Evolutionary conservation across 1,140 invertebrate genomes (phyloP).

Genomic region (Dryas iulia): DNA sequence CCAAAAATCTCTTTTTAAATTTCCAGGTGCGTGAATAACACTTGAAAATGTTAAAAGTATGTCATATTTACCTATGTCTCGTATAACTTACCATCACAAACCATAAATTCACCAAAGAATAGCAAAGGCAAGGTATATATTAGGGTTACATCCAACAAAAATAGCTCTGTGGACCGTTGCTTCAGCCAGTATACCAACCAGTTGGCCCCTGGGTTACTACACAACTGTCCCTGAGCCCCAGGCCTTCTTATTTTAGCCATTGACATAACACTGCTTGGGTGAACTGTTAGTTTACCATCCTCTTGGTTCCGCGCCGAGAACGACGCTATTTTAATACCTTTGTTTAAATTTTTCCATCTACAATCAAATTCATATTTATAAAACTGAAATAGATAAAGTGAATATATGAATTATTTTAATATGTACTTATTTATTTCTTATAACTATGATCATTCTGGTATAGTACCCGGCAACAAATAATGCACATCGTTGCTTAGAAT

Average conservation of each 20-base stretch:
- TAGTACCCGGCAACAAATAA: no score
- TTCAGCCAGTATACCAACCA: conserved; percentile 76
- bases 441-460: no score
- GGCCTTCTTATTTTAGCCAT: not conserved
- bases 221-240: conserved; percentile 2
- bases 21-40: no score
- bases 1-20: no score
- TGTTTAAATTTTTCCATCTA: conserved; percentile 49
- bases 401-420: not conserved
- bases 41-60: no score
- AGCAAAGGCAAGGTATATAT: conserved; percentile 71
- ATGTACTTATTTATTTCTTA: not conserved
- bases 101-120: conserved; percentile 72
- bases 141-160: conserved; percentile 65
- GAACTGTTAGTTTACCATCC: conserved; percentile 56
- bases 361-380: conserved; percentile 6
- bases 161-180: conserved; percentile 59
- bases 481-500: no score
- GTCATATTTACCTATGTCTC: no score
- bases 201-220: conserved; percentile 52
- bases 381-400: not conserved
- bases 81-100: conserved; percentile 45
- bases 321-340: conserved; percentile 24
- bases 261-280: conserved; percentile 69
- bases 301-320: conserved; percentile 48